These are phyloP conservation scores for Lucilia sericata DNA, from an alignment of 1,140 invertebrate genomes.

Conservation along the genomic window DNA sequence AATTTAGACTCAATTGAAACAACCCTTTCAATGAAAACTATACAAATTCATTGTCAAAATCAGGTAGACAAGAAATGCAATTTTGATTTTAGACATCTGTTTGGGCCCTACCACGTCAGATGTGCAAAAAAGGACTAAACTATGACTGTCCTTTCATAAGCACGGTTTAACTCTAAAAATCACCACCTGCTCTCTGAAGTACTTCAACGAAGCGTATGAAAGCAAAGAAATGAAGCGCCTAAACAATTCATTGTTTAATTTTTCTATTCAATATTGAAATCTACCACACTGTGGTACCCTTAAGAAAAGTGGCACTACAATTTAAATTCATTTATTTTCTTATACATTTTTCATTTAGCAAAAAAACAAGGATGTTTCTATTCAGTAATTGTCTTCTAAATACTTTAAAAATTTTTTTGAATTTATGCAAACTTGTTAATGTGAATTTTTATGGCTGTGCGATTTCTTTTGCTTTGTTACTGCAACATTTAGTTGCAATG, in stretches of 20 bases:
- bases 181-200: conserved; percentile 27
- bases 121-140: conserved; percentile 8
- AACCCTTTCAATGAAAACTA: too few relatives aligned
- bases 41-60: too few relatives aligned
- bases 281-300: conserved; percentile 35
- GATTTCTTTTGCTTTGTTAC: not conserved
- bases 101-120: not conserved
- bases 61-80: not conserved
- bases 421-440: conserved; percentile 40
- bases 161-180: conserved; percentile 23
- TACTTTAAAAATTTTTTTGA: conserved; percentile 8
- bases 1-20: too few relatives aligned
- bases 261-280: conserved; percentile 17
- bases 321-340: not conserved
- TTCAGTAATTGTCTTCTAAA: conserved; percentile 36
- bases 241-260: conserved; percentile 17
- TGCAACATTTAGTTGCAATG: conserved; percentile 15
- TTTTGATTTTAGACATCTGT: not conserved
- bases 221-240: conserved; percentile 24
- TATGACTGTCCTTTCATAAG: not conserved
- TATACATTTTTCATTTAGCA: not conserved
- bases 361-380: not conserved
- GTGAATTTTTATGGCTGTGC: conserved; percentile 3
- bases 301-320: not conserved
- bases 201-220: not conserved